A percentile compares a stretch with the other conserved stretches of the same genome.
Evolutionary conservation across 2,888 invertebrate species (phyloP).

Genomic region (Antheraea assamensis): DNA sequence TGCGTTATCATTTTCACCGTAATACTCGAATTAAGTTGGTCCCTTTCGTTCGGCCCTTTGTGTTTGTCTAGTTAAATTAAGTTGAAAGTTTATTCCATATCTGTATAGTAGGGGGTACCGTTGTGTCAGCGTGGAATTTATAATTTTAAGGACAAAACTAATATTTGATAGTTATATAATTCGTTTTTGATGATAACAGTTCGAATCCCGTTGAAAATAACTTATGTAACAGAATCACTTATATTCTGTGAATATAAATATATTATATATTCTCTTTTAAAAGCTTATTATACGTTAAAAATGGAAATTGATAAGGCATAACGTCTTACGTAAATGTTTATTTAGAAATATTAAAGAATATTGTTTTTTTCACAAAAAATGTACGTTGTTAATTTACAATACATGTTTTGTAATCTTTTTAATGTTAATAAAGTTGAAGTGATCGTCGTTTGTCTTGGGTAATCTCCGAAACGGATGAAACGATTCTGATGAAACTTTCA

Average conservation of each 20-base stretch:
- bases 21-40: conserved; percentile 73
- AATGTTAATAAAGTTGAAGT: too few relatives aligned
- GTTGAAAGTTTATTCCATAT: conserved; percentile 82
- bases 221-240: not conserved
- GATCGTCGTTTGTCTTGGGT: too few relatives aligned
- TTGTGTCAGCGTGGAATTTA: conserved; percentile 76
- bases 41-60: conserved; percentile 72
- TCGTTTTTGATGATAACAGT: conserved; percentile 61
- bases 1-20: conserved; percentile 79
- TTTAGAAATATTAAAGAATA: too few relatives aligned
- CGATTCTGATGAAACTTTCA: too few relatives aligned
- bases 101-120: conserved; percentile 61
- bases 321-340: too few relatives aligned
- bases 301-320: not conserved
- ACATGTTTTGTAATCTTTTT: too few relatives aligned
- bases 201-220: not conserved
- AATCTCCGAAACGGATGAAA: too few relatives aligned
- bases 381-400: too few relatives aligned
- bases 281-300: not conserved
- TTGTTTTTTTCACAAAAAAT: too few relatives aligned
- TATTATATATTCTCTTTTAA: not conserved
- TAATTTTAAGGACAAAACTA: conserved; percentile 74
- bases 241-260: not conserved
- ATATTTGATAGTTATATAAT: conserved; percentile 55
- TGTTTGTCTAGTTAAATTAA: conserved; percentile 81